phyloP scores from a whole-genome alignment of 2,797 vertebrate genomes.

The Crocidura indochinensis region DNA sequence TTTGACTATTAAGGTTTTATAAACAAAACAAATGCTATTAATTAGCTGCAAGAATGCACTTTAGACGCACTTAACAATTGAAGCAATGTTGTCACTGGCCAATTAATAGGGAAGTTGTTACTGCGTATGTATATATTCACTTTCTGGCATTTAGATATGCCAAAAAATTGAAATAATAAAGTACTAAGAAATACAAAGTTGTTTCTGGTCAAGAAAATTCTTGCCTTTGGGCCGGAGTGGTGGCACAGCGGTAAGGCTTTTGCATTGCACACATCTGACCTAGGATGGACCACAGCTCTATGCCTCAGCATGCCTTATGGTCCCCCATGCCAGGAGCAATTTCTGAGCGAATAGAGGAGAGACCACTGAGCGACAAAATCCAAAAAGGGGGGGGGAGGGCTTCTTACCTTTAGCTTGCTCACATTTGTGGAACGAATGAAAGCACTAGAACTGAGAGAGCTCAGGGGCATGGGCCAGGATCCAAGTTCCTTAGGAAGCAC shows the following conservation, averaged over 20 bases:
- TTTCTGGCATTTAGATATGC: constrained; percentile 68
- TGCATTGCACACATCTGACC: too few species aligned
- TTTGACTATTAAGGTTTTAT: constrained; percentile 76
- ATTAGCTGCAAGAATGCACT: constrained; percentile 88
- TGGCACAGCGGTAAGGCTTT: too few species aligned
- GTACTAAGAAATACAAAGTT: constrained; percentile 60
- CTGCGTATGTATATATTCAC: constrained; percentile 58
- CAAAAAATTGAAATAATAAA: constrained; percentile 72
- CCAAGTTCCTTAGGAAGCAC: too few species aligned
- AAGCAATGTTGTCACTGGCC: constrained; percentile 48
- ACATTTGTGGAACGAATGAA: neutral
- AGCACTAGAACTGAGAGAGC: neutral
- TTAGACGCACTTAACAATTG: constrained; percentile 87
- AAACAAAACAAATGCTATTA: constrained; percentile 83
- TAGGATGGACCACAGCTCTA: too few species aligned
- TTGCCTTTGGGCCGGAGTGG: too few species aligned
- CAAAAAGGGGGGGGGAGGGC: neutral
- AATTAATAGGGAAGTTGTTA: constrained; percentile 62
- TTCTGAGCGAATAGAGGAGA: too few species aligned
- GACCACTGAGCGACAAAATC: too few species aligned
- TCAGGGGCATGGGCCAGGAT: too few species aligned
- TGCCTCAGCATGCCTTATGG: too few species aligned
- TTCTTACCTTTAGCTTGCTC: neutral
- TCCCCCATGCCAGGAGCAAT: too few species aligned
- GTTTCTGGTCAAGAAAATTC: neutral